Evolutionary conservation across 2,113 vertebrate genomes (phyloP).

Genomic region (Miniopterus natalensis): DNA sequence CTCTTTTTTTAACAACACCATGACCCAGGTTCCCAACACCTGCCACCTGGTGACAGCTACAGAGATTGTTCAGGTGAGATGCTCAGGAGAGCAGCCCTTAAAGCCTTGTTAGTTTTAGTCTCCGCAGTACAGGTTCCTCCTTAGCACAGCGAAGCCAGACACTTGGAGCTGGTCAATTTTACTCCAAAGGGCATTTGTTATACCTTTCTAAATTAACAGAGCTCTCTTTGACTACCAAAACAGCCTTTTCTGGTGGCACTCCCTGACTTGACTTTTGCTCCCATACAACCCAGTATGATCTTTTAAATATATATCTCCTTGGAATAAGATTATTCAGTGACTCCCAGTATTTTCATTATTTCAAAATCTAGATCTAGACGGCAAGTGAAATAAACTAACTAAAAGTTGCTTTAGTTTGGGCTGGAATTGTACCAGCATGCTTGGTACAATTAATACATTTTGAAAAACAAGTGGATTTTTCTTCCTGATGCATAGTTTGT

Average conservation of each 20-base stretch:
- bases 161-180: background rate
- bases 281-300: background rate
- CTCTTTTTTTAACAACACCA: background rate
- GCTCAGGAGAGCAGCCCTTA: background rate
- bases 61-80: background rate
- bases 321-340: constrained; percentile 22
- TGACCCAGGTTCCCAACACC: background rate
- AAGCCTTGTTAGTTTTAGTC: background rate
- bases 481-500: background rate
- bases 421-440: constrained; percentile 10
- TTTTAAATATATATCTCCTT: background rate
- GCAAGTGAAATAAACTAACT: constrained; percentile 4
- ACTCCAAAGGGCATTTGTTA: background rate
- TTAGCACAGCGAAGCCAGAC: background rate
- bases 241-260: background rate
- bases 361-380: constrained; percentile 5
- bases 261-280: constrained; percentile 12
- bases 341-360: constrained; percentile 39
- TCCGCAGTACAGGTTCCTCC: background rate
- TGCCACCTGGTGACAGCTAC: background rate
- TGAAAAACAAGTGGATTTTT: constrained; percentile 26
- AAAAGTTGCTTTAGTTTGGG: constrained; percentile 6
- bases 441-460: constrained; percentile 9
- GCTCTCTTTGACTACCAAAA: constrained; percentile 3
- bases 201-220: background rate